These are phyloP conservation scores for Geothlypis trichas DNA, from an alignment of 2,113 vertebrate species.

Conservation along the genomic window DNA sequence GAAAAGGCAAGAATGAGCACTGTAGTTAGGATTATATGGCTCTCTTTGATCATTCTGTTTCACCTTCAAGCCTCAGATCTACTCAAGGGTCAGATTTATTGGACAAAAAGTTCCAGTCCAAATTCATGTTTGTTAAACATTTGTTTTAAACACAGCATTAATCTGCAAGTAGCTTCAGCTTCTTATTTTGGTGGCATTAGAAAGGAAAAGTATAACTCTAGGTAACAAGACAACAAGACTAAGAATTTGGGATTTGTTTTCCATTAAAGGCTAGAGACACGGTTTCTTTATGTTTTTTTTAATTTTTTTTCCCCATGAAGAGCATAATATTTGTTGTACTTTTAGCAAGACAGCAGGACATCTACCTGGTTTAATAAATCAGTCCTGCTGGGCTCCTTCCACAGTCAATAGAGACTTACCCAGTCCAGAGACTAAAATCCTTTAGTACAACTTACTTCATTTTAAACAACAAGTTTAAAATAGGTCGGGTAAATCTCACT, in stretches of 20 bases:
- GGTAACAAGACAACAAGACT: background rate
- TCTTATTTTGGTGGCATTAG: background rate
- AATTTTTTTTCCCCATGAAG: background rate
- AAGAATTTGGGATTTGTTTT: background rate
- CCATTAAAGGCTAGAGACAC: background rate
- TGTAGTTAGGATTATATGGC: background rate
- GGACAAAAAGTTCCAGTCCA: background rate
- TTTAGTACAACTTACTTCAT: background rate
- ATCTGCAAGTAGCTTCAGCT: background rate
- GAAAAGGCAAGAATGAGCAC: background rate
- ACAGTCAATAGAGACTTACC: background rate
- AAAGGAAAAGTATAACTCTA: background rate
- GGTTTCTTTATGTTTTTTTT: fast-evolving
- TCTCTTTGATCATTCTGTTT: background rate
- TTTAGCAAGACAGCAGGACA: background rate
- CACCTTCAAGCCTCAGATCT: background rate
- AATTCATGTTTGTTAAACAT: background rate
- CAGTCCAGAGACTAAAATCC: background rate
- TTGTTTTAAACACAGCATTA: background rate
- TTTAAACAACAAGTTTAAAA: background rate
- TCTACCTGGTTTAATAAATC: background rate
- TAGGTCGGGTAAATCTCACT: background rate
- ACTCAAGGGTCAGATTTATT: background rate
- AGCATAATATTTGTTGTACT: background rate
- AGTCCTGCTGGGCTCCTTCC: background rate